Base-by-base conservation (phyloP, 2,888 invertebrate genomes). In the Tachina fera region DNA sequence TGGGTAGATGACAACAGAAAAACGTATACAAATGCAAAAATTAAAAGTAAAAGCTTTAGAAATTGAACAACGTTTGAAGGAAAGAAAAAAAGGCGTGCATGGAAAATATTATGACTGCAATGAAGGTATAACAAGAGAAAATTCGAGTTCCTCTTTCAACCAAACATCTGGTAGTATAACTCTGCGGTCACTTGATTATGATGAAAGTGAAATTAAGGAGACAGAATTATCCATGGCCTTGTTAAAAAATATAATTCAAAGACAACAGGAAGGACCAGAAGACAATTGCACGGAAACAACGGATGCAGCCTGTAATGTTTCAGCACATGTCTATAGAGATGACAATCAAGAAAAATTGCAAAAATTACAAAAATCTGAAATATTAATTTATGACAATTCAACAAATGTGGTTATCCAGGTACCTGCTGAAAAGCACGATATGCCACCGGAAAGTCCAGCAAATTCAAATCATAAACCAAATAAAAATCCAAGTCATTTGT, bases 1-100 rank as follows among this genome's bases (percentile, higher is more conserved):
- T 31, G 1, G 22, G 31, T 31, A 92, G 92, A 92, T 92, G 92
- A 92, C 92, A 9, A 82, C 87, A 22, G 91, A 90, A 63, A 91
- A 90, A 86, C 88, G 90, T 1, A 87, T 86, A 19, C 89, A 90
- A 87, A 91, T 92, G 89, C 88, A 89, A 47, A 87, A 88, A 41
- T 84, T 90, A n/a, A 90, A 89, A 53, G 89, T 90, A 43, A 86
- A 87, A 9, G 92, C 92, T 0, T 39, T 89, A 8, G 78, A 88
- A 63, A 68, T 91, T 9, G 92, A 92, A 84, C 82, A 88, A 67
- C 83, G 87, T 53, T 79, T 87, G 47, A 86, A 76, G 8, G 88
- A 87, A 53, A 63, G 61, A 9, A 82, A 79, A 72, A 65, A 70
- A 43, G 56, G 16, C 13, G 9, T 10, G 0, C 43, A 39, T 53